Base-by-base conservation (phyloP, 92 coral and sea anemone species). In the Porites rus region DNA sequence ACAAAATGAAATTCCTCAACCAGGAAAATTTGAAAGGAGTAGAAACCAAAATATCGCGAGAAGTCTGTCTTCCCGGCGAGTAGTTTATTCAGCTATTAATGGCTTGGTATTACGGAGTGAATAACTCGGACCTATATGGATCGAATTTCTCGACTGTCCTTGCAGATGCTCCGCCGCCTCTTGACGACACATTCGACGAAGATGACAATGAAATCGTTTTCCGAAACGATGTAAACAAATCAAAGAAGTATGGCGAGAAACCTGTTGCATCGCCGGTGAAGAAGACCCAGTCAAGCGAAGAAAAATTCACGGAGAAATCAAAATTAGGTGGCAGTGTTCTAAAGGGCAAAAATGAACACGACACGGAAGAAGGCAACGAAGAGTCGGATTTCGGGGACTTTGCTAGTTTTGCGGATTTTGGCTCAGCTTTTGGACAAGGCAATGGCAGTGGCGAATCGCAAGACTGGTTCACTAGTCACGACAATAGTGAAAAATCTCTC, bases 111-210 rank as follows among this genome's bases (percentile, higher is more conserved):
- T 90, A 93, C 76, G 96, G 94, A 10, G 89, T 93, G 54, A 94
- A 93, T 83, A 90, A 94, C 85, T 97, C 99, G 17, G 89, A 93
- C 53, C 90, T 95, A 63, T 97, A 95, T 60, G 99, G 99, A 3
- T 87, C 98, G 63, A 97, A 97, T 86, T 95, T 97, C 88, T 94
- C 98, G 64, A 87, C 98, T 25, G 96, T 97, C 63, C 94, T 95
- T 62, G 99, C 99, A 58, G 99, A 95, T 75, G 96, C 93, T 14
- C 99, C 99, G 7, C 99, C 99, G n/a, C 99, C 99, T 9, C 67
- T 97, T 16, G 99, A 97, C 52, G 99, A 97, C 69, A 91, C 91
- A 46, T 81, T 66, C 65, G 88, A 82, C 10, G 99, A 95, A 75
- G 98, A 97, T 56, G 96, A 92, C 19, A 91, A 92, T 50, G 94